Conservation (phyloP, 2,113 vertebrate genomes). For the Oryctolagus cuniculus region DNA sequence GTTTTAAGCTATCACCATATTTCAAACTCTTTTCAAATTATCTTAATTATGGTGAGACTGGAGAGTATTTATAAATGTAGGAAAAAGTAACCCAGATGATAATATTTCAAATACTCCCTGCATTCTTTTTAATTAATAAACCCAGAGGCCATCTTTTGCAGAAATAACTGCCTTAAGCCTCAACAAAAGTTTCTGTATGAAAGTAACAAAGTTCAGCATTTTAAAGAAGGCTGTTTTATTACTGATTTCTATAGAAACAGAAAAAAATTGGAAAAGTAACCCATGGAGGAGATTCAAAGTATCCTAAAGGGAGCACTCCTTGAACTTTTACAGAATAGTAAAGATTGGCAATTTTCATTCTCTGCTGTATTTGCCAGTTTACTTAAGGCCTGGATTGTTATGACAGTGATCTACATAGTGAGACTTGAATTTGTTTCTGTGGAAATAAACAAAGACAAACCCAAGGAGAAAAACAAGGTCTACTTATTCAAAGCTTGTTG, state of each 20-base stretch:
- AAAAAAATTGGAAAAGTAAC: slow-evolving; percentile 2
- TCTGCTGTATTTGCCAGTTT: background rate
- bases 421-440: background rate
- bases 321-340: background rate
- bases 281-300: background rate
- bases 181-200: slow-evolving; percentile 51
- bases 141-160: slow-evolving; percentile 57
- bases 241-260: background rate
- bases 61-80: slow-evolving; percentile 63
- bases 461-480: background rate
- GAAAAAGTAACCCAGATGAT: slow-evolving; percentile 58
- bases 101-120: slow-evolving; percentile 72
- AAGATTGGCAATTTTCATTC: background rate
- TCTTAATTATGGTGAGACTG: slow-evolving; percentile 64
- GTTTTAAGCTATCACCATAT: slow-evolving; percentile 70
- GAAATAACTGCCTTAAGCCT: slow-evolving; percentile 67
- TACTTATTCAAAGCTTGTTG: background rate
- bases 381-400: background rate
- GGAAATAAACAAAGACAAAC: background rate
- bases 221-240: slow-evolving; percentile 27
- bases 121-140: slow-evolving; percentile 76
- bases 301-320: background rate
- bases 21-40: slow-evolving; percentile 69
- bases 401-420: background rate
- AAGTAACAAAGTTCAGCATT: slow-evolving; percentile 62